These are phyloP conservation scores for Dryobotodes eremita DNA, from an alignment of 2,888 invertebrate species.

Conservation along the genomic window DNA sequence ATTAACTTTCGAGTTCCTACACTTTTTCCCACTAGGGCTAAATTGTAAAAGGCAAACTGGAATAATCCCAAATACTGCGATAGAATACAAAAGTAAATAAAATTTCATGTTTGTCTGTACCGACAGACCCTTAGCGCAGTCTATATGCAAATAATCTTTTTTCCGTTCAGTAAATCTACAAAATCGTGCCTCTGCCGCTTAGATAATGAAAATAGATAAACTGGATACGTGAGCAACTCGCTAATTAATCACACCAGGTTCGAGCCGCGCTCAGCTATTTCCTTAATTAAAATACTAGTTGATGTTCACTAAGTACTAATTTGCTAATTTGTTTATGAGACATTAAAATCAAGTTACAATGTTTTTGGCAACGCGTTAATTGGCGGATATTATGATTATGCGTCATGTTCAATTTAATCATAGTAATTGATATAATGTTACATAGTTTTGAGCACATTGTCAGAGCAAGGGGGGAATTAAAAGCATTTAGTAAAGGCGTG, in stretches of 20 bases:
- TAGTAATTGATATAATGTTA: slow-evolving; percentile 26
- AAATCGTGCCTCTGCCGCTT: slow-evolving; percentile 83
- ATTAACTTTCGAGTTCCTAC: neutral
- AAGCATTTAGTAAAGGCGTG: slow-evolving; percentile 51
- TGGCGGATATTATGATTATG: slow-evolving; percentile 20
- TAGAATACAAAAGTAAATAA: slow-evolving; percentile 41
- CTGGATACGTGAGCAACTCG: slow-evolving; percentile 77
- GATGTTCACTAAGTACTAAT: slow-evolving; percentile 67
- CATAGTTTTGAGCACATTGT: slow-evolving; percentile 23
- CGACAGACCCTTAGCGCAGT: slow-evolving; percentile 50
- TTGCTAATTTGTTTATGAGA: slow-evolving; percentile 69
- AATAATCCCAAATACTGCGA: neutral
- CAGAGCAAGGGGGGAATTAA: slow-evolving; percentile 37
- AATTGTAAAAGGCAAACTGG: too few species aligned
- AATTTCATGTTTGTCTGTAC: slow-evolving; percentile 44
- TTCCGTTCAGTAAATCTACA: slow-evolving; percentile 76
- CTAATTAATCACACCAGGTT: slow-evolving; percentile 83
- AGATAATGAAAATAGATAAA: slow-evolving; percentile 86
- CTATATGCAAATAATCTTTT: slow-evolving; percentile 76
- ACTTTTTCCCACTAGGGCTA: neutral
- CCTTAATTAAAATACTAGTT: slow-evolving; percentile 82
- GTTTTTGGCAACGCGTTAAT: slow-evolving; percentile 45
- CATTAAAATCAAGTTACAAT: slow-evolving; percentile 60
- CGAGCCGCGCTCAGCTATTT: slow-evolving; percentile 71
- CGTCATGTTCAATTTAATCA: slow-evolving; percentile 37